Conservation (phyloP, 2,113 vertebrate species). For the Stegastes partitus region DNA sequence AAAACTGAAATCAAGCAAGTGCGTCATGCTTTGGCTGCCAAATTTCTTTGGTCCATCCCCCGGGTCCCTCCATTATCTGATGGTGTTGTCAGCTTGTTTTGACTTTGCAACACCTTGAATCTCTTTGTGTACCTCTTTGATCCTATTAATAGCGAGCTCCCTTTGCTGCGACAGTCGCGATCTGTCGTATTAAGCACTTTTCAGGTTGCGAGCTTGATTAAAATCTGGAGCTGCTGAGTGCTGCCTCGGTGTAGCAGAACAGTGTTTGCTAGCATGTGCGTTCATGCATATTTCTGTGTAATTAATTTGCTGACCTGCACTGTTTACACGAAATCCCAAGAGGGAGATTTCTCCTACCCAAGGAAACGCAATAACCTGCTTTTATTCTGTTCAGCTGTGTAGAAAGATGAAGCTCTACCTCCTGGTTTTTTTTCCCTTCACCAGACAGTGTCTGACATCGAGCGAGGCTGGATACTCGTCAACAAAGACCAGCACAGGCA, state of each 20-base stretch:
- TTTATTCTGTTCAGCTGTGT: slow-evolving; percentile 14
- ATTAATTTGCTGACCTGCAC: slow-evolving; percentile 24
- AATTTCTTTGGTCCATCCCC: slow-evolving; percentile 24
- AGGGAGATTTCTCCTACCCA: slow-evolving; percentile 14
- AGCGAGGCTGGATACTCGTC: slow-evolving; percentile 96
- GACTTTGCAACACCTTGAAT: slow-evolving; percentile 45
- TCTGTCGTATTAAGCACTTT: slow-evolving; percentile 48
- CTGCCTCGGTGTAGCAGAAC: slow-evolving; percentile 15
- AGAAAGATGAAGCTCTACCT: slow-evolving; percentile 38
- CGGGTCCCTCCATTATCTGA: slow-evolving; percentile 24
- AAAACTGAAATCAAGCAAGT: slow-evolving; percentile 12
- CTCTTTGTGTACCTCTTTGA: slow-evolving; percentile 25
- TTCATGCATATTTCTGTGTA: slow-evolving; percentile 13
- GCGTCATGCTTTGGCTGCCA: neutral
- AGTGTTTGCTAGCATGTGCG: slow-evolving; percentile 8
- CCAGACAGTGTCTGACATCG: slow-evolving; percentile 96
- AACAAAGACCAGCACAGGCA: slow-evolving; percentile 98
- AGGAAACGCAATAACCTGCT: neutral
- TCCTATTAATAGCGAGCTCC: slow-evolving; percentile 19
- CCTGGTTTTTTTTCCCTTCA: slow-evolving; percentile 46
- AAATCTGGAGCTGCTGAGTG: slow-evolving; percentile 32
- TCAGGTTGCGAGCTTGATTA: slow-evolving; percentile 24
- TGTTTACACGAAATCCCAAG: neutral
- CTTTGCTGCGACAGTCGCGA: slow-evolving; percentile 2
- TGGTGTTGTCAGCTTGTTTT: slow-evolving; percentile 34